Conservation (phyloP, 2,113 vertebrate species). For the Syngnathus scovelli region DNA sequence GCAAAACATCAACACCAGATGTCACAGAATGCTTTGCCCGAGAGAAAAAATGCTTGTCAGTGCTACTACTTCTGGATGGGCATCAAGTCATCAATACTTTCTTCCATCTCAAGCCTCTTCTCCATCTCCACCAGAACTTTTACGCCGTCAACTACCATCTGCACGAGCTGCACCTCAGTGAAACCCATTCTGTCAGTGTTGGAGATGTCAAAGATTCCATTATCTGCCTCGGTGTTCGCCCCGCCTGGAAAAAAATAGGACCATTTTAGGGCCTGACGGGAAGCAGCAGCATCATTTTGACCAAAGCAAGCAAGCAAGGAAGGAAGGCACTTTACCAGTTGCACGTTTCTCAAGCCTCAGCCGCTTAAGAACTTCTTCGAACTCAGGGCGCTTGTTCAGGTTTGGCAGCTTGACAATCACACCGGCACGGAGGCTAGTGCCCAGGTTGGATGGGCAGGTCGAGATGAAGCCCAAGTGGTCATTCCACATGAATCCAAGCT, state of each 20-base stretch:
- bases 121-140: slow-evolving; percentile 6
- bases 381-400: not conserved
- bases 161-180: slow-evolving; percentile 5
- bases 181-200: slow-evolving; percentile 3
- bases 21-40: not conserved
- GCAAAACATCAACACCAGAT: not conserved
- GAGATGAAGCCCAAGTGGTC: not conserved
- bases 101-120: slow-evolving; percentile 7
- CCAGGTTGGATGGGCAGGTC: slow-evolving; percentile 4
- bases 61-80: slow-evolving; percentile 3
- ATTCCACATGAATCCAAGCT: not conserved
- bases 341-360: slow-evolving; percentile 4
- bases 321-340: not conserved
- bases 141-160: slow-evolving; percentile 2
- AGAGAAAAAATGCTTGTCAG: not conserved
- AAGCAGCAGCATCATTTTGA: no score
- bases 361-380: slow-evolving; percentile 5
- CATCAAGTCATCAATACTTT: slow-evolving; percentile 2
- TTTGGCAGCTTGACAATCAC: slow-evolving; percentile 5
- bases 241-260: not conserved
- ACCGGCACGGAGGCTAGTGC: not conserved
- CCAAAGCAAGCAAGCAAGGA: no score
- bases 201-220: not conserved
- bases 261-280: not conserved
- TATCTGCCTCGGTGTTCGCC: no score